Evolutionary conservation across 2,888 invertebrate species (phyloP).

Genomic region (Ophonus ardosiacus): DNA sequence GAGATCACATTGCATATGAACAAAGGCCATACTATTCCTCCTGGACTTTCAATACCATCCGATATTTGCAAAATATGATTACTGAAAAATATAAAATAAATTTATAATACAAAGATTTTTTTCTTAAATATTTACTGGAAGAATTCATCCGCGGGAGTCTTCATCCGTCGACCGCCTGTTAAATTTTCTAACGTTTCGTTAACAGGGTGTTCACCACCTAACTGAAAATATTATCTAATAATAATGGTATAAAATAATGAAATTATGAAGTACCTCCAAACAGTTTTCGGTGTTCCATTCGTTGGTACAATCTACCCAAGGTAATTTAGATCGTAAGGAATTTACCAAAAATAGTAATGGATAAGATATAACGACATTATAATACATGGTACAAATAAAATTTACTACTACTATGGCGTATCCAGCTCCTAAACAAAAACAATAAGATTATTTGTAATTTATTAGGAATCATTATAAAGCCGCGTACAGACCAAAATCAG

Average conservation of each 20-base stretch:
- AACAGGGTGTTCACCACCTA: slow-evolving; percentile 66
- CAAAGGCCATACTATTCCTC: slow-evolving; percentile 88
- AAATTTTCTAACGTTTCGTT: slow-evolving; percentile 69
- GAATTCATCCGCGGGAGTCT: slow-evolving; percentile 89
- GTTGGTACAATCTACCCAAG: slow-evolving; percentile 88
- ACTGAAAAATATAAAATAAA: slow-evolving; percentile 76
- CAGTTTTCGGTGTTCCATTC: slow-evolving; percentile 90
- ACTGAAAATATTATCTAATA: slow-evolving; percentile 70
- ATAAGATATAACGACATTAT: slow-evolving; percentile 91
- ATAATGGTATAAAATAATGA: background rate
- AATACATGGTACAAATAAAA: slow-evolving; percentile 88
- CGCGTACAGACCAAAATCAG: no score
- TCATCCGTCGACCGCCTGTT: slow-evolving; percentile 74
- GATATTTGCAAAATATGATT: slow-evolving; percentile 88
- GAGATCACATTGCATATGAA: slow-evolving; percentile 85
- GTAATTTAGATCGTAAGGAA: slow-evolving; percentile 82
- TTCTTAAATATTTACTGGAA: slow-evolving; percentile 82
- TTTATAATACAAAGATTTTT: background rate
- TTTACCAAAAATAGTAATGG: slow-evolving; percentile 88
- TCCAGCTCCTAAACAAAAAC: slow-evolving; percentile 84
- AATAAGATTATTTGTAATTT: slow-evolving; percentile 1
- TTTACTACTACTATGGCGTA: slow-evolving; percentile 90
- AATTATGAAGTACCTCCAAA: slow-evolving; percentile 76
- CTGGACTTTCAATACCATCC: slow-evolving; percentile 84
- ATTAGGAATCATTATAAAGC: background rate